These are phyloP conservation scores for Nesometra sesokonis DNA, from an alignment of 35 echinoderm and acorn worm genomes.

Conservation along the genomic window DNA sequence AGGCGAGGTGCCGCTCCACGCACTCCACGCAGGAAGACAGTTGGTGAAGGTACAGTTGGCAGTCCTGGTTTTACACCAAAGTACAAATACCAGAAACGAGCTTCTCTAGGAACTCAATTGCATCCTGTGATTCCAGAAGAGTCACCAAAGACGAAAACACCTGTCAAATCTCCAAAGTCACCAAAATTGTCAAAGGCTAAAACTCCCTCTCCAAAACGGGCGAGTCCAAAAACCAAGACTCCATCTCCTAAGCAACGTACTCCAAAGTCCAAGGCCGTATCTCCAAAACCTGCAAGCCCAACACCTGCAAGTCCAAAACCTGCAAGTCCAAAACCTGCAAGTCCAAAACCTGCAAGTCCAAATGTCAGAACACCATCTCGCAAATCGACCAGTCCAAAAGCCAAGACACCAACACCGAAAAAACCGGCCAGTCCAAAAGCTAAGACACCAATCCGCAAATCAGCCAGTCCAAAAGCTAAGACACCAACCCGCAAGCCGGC, in stretches of 20 bases:
- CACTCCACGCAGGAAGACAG: slow-evolving; percentile 31
- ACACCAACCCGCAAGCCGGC: neutral
- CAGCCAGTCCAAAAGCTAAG: neutral
- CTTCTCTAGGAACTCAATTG: slow-evolving; percentile 34
- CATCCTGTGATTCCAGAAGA: slow-evolving; percentile 46
- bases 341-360: neutral
- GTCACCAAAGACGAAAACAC: neutral
- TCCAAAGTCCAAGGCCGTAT: neutral
- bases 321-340: neutral
- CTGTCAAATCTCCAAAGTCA: slow-evolving; percentile 1
- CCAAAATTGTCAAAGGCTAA: slow-evolving; percentile 21
- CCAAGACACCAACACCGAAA: slow-evolving; percentile 28
- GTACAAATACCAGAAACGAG: slow-evolving; percentile 41
- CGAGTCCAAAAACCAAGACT: slow-evolving; percentile 11
- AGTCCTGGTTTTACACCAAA: slow-evolving; percentile 19
- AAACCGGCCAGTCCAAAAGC: slow-evolving; percentile 6
- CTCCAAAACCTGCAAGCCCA: neutral
- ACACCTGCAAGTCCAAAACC: neutral
- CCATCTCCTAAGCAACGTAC: neutral
- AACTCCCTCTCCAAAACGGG: neutral
- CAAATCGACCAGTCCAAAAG: neutral
- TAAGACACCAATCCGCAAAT: neutral
- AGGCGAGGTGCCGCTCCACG: slow-evolving; percentile 69
- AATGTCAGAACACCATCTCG: neutral
- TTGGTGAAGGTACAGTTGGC: slow-evolving; percentile 16